Conservation (phyloP, 2,113 vertebrate genomes). For the Dicerorhinus sumatrensis region DNA sequence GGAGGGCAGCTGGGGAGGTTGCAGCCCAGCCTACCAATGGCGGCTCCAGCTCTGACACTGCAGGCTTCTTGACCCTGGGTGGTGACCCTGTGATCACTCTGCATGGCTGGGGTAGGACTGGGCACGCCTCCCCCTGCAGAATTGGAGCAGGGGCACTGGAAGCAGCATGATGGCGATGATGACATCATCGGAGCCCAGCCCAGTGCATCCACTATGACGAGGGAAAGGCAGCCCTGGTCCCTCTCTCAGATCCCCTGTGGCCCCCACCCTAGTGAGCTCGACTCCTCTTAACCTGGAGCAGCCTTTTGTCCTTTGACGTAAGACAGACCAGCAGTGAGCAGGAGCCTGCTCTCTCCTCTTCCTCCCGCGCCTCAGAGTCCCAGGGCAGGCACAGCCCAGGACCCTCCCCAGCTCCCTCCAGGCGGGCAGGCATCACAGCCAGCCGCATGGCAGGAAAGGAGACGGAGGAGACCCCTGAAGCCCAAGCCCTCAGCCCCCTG, state of each 20-base stretch:
- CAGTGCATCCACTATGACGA: rapidly evolving
- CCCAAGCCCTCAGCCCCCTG: neutral
- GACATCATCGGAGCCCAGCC: rapidly evolving
- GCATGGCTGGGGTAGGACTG: rapidly evolving
- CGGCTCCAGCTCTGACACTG: neutral
- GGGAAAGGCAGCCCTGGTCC: no score
- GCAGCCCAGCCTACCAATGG: neutral
- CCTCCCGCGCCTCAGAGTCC: neutral
- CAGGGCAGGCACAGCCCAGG: neutral
- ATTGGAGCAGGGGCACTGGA: neutral
- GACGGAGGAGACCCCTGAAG: neutral
- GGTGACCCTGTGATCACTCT: neutral
- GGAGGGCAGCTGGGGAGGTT: neutral
- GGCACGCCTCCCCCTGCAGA: neutral
- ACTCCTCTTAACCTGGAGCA: neutral
- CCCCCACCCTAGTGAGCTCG: neutral
- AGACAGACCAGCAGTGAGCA: neutral
- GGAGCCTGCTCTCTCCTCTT: neutral
- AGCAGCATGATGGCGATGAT: neutral
- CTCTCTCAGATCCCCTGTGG: neutral
- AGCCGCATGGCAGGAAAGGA: rapidly evolving
- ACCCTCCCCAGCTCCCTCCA: neutral
- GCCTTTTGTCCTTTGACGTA: no score
- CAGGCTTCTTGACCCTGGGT: neutral
- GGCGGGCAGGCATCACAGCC: neutral